Conservation (phyloP, 2,797 vertebrate genomes). For the Myiothlypis chrysogaster region DNA sequence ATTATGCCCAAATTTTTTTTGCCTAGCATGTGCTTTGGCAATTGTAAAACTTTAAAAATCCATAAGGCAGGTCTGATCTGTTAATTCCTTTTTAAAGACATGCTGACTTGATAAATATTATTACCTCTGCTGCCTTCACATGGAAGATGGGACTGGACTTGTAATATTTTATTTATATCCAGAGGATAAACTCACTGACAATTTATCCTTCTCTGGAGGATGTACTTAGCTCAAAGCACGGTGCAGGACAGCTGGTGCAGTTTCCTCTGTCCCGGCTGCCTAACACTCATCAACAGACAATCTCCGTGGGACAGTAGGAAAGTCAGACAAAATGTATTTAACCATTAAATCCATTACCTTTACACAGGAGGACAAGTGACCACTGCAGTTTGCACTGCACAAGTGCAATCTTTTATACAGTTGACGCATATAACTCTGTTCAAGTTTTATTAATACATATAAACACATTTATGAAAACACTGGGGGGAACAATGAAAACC, state of each 20-base stretch:
- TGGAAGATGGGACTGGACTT: not conserved
- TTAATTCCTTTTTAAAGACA: not conserved
- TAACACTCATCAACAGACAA: not conserved
- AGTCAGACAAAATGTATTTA: not conserved
- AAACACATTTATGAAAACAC: not conserved
- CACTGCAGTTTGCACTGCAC: accelerated
- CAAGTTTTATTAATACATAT: not conserved
- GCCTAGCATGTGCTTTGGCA: not conserved
- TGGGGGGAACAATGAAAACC: not conserved
- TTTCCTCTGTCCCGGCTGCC: not conserved
- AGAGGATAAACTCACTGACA: not conserved
- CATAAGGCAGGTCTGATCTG: not conserved
- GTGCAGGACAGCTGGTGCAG: not conserved
- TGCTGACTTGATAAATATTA: not conserved
- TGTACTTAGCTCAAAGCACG: not conserved
- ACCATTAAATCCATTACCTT: not conserved
- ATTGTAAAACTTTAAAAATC: not conserved
- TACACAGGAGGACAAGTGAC: accelerated
- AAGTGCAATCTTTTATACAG: not conserved
- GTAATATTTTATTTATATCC: not conserved
- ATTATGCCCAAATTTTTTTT: not conserved
- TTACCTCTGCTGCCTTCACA: not conserved
- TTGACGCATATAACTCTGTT: not conserved
- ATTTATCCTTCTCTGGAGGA: not conserved
- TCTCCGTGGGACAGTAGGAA: accelerated